Evolutionary conservation across 2,113 vertebrate genomes (phyloP), one percentile per base, ranked within the genome.

Genomic region (Mungos mungo): DNA sequence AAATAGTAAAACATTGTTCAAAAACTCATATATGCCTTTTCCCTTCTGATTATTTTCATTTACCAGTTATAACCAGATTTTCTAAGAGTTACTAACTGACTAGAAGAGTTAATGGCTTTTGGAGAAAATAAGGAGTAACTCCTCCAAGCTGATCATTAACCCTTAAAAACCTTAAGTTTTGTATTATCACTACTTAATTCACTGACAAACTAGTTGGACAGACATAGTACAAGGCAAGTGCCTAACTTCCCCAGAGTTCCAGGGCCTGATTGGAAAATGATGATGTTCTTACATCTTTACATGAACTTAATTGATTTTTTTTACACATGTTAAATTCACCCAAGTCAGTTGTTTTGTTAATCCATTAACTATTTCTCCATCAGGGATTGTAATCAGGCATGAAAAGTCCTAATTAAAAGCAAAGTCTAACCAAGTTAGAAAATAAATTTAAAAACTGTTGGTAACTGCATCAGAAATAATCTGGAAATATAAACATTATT

Each of bases 271-370:
- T 89, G 2, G 19, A 83, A 96, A 79, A 95, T 0, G 0, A 74
- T 31, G n/a, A 41, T 72, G 27, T 50, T 93, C 3, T 9, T 84
- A 66, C 77, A 90, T 29, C 38, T 93, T 96, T 69, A 95, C 29
- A 76, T 41, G 8, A 92, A 79, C 0, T 81, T 88, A 86, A 81
- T 45, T 81, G 68, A 35, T 6, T 79, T 96, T 96, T 96, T 96
- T 93, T 50, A 82, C 7, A 74, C 35, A 3, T 88, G 23, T 90
- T 79, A 88, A 86, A 79, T 90, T 38, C 14, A 96, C 9, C 16
- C 2, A 77, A 50, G 65, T 77, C 33, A 52, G 41, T 71, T 93
- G 25, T 60, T 92, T 76, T 27, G 14, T 52, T 90, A 60, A 68
- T 63, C 16, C 96, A 72, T 60, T 60, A 87, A 80, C 2, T 65